phyloP scores from a whole-genome alignment of 2,797 vertebrate genomes.

The Pseudochirops cupreus region DNA sequence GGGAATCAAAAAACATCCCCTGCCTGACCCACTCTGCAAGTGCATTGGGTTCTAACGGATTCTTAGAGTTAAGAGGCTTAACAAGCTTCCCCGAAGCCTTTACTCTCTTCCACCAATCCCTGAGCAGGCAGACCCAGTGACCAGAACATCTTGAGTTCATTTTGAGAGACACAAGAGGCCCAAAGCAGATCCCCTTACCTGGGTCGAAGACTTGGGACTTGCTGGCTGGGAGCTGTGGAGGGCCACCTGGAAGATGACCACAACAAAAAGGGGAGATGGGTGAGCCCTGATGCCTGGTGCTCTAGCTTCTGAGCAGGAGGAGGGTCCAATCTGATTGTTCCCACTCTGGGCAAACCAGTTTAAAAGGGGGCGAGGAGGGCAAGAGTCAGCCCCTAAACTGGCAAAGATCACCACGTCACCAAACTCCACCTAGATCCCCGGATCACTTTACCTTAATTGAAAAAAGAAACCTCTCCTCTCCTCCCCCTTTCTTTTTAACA shows the following conservation, averaged over 20 bases:
- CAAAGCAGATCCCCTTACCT: slow-evolving; percentile 45
- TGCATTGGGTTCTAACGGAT: background rate
- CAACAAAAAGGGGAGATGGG: background rate
- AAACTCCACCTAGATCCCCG: background rate
- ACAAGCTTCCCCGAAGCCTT: background rate
- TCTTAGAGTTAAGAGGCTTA: background rate
- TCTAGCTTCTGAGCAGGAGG: background rate
- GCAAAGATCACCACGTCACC: background rate
- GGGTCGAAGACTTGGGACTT: background rate
- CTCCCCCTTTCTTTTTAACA: background rate
- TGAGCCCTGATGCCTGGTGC: background rate
- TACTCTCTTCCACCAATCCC: background rate
- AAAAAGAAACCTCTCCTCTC: background rate
- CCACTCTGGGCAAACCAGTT: background rate
- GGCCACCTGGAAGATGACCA: slow-evolving; percentile 69
- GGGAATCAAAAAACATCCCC: background rate
- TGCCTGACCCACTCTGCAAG: background rate
- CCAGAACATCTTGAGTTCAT: background rate
- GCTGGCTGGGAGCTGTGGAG: background rate
- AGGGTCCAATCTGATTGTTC: background rate
- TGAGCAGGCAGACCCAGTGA: background rate
- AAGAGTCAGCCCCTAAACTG: background rate
- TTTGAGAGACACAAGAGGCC: background rate
- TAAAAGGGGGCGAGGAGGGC: background rate
- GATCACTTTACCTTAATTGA: background rate